A percentile compares a stretch with the other conserved stretches of the same genome.
Evolutionary conservation across 2,797 vertebrate genomes (phyloP).

Genomic region (Trachurus trachurus): DNA sequence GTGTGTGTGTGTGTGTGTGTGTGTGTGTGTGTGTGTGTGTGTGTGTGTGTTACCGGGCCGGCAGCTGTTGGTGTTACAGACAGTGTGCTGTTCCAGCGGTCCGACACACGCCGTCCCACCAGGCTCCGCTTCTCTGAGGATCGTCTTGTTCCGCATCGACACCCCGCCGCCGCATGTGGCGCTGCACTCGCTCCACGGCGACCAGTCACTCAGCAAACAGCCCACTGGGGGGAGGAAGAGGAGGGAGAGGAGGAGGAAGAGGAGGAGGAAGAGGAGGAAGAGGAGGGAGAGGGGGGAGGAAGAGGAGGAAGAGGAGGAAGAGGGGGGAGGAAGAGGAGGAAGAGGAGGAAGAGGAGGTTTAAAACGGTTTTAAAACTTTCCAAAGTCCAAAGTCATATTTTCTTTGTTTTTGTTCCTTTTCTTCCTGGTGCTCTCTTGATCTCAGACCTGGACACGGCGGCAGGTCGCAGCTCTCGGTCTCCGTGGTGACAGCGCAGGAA

Average conservation of each 20-base stretch:
- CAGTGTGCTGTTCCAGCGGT: conserved; percentile 76
- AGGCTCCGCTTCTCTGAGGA: conserved; percentile 72
- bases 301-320: not conserved
- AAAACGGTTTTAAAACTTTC: not conserved
- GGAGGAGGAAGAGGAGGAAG: not conserved
- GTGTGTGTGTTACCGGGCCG: conserved; percentile 80
- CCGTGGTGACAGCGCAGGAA: conserved; percentile 75
- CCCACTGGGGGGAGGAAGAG: conserved; percentile 65
- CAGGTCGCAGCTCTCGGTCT: conserved; percentile 79
- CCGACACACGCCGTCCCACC: conserved; percentile 77
- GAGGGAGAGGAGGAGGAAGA: not conserved
- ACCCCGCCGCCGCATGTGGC: conserved; percentile 84
- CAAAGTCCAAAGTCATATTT: no score
- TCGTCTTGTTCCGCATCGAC: conserved; percentile 79
- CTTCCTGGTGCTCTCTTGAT: no score
- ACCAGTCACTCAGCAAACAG: conserved; percentile 87
- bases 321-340: not conserved
- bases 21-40: not conserved
- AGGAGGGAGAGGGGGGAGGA: not conserved
- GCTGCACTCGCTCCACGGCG: conserved; percentile 88
- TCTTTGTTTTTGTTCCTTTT: no score
- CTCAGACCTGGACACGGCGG: conserved; percentile 86
- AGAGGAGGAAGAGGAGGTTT: not conserved
- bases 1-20: conserved; percentile 32
- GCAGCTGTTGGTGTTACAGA: conserved; percentile 88